Evolutionary conservation across 1,140 invertebrate genomes (phyloP).

Genomic region (Scaptomyza hsui): DNA sequence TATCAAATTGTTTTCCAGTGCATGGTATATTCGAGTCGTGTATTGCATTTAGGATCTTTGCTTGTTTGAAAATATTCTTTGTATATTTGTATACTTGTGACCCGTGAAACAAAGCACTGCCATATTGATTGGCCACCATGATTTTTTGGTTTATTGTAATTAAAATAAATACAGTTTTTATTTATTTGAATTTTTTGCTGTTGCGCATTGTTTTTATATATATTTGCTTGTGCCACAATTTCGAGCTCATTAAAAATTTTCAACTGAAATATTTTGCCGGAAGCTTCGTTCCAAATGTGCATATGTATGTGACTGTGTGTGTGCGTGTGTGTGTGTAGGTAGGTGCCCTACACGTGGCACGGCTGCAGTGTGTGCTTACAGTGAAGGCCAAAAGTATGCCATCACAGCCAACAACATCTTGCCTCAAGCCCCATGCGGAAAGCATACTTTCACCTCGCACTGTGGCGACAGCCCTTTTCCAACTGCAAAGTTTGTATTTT

Average conservation of each 20-base stretch:
- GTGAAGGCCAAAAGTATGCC: constrained; percentile 30
- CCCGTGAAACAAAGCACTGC: constrained; percentile 1
- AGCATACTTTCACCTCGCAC: constrained; percentile 30
- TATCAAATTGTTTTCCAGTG: too few species aligned
- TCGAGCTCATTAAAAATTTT: constrained; percentile 80
- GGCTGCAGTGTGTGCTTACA: constrained; percentile 43
- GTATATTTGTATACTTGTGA: background rate
- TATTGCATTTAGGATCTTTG: too few species aligned
- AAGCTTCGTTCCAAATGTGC: constrained; percentile 52
- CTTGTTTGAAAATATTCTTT: constrained; percentile 15
- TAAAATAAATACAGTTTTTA: constrained; percentile 24
- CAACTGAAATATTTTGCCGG: constrained; percentile 80
- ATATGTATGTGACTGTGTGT: constrained; percentile 11
- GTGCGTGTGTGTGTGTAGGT: constrained; percentile 8
- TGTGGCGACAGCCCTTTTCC: constrained; percentile 17
- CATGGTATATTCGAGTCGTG: too few species aligned
- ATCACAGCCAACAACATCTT: constrained; percentile 1
- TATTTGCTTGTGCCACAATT: constrained; percentile 47
- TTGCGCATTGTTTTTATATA: constrained; percentile 40
- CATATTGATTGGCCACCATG: constrained; percentile 25
- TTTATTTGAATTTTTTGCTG: constrained; percentile 34
- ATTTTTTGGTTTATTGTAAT: constrained; percentile 25
- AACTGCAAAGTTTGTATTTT: constrained; percentile 56
- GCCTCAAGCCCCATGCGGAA: background rate
- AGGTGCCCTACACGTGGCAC: constrained; percentile 29